A percentile compares a stretch with the other conserved stretches of the same genome.
Evolutionary conservation across 2,113 vertebrate genomes (phyloP).

Genomic region (Puma concolor): DNA sequence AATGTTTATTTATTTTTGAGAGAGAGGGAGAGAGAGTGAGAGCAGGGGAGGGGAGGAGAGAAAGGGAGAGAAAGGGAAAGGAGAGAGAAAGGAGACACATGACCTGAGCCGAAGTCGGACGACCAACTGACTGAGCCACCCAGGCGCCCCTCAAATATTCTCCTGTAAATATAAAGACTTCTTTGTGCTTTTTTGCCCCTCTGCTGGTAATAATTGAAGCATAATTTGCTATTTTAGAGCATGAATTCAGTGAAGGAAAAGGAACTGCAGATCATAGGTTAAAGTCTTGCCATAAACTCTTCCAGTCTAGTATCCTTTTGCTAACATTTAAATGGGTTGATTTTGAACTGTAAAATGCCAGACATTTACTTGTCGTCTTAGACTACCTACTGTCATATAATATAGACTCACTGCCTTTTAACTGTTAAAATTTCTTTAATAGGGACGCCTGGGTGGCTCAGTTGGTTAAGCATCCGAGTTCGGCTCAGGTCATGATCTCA

Average conservation of each 20-base stretch:
- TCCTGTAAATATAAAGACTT: conserved; percentile 28
- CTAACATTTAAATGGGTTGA: conserved; percentile 14
- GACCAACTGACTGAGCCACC: no score
- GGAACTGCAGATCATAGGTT: conserved; percentile 16
- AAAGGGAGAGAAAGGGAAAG: no score
- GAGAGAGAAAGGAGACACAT: no score
- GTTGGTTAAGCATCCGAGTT: no score
- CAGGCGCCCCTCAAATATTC: not conserved
- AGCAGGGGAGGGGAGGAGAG: no score
- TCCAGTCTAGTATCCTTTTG: conserved; percentile 23
- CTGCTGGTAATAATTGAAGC: conserved; percentile 6
- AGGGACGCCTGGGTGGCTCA: no score
- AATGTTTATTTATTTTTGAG: no score
- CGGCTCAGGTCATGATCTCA: no score
- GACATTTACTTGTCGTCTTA: conserved; percentile 19
- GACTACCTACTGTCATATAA: not conserved
- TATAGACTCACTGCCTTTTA: conserved; percentile 22
- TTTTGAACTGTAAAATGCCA: conserved; percentile 49
- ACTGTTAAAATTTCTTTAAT: conserved; percentile 1
- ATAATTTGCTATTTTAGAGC: conserved; percentile 16
- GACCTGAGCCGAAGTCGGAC: no score
- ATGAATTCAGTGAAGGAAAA: conserved; percentile 46
- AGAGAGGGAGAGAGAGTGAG: no score
- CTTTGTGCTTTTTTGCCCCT: not conserved
- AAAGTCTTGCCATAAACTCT: conserved; percentile 44